phyloP scores from a whole-genome alignment of 2,888 invertebrate genomes.

The Pandemis heparana region DNA sequence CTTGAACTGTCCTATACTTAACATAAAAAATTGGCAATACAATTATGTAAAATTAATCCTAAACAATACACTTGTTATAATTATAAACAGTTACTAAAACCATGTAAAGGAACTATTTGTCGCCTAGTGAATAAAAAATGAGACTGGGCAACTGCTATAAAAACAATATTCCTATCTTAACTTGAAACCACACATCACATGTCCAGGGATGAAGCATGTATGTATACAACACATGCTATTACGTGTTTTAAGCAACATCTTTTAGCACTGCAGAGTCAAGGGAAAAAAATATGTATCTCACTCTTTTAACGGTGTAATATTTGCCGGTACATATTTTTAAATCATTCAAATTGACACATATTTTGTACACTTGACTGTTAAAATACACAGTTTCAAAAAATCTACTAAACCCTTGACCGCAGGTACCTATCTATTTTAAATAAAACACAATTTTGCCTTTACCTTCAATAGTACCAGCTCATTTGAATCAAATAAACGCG shows the following conservation, averaged over 20 bases:
- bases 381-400: not conserved
- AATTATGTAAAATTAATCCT: not conserved
- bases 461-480: not conserved
- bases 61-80: conserved; percentile 6
- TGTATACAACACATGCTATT: not conserved
- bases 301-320: not conserved
- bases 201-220: not conserved
- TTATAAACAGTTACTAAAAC: conserved; percentile 6
- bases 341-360: not conserved
- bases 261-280: not conserved
- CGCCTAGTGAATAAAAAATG: conserved; percentile 65
- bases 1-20: not conserved
- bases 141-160: not conserved
- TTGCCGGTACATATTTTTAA: not conserved
- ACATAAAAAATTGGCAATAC: not conserved
- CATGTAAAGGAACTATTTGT: conserved; percentile 2
- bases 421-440: not conserved
- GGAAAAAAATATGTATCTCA: not conserved
- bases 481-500: not conserved
- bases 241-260: not conserved
- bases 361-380: not conserved
- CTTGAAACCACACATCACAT: not conserved
- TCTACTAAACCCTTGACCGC: not conserved
- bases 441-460: not conserved
- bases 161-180: not conserved